Base-by-base conservation (phyloP, 1,140 invertebrate genomes). In the Trissolcus basalis region DNA sequence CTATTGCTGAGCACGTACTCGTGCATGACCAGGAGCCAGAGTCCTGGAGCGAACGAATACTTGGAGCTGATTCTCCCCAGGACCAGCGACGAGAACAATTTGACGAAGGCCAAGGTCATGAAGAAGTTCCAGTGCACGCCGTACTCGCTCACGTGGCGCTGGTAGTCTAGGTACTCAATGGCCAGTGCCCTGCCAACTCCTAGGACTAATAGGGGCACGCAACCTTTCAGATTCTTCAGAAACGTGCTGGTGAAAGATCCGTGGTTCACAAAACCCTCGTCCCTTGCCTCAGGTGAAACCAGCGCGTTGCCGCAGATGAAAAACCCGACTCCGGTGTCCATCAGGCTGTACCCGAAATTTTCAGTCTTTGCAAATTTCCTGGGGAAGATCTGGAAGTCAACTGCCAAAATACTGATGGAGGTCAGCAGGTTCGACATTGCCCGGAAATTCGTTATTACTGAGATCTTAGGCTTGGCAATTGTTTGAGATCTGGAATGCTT, bases 91-190 rank as follows among this genome's bases (percentile, higher is more conserved):
- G 91, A 91, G 14, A 95, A 80, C 0, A 97, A 82, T 90, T 96
- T 97, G 4, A 96, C 93, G 44, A 93, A 87, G 16, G 94, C 95
- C 36, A 99, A 85, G 0, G 96, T 98, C 61, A 98, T 93, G 83
- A 98, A 99, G 84, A 99, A 99, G 86, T 99, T 99, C 96, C 97
- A 98, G 88, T 98, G 97, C 4, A 94, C 90, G 2, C 97, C 98
- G 90, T 99, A 99, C 83, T 99, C 98, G 5, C 92, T 91, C 0
- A 95, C 90, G 86, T 97, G 94, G 81, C 94, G 92, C 56, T 96
- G 93, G 86, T 99, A 99, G 59, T 94, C 91, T 2, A 93, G 84
- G 61, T 89, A 80, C 81, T 91, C 91, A 9, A 93, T 87, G n/a
- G 91, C 84, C 1, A 92, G 27, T 64, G 90, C 92, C 79, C 97